These are phyloP conservation scores for Drosophila anomalipes DNA, from an alignment of 2,888 invertebrate genomes.

Conservation along the genomic window DNA sequence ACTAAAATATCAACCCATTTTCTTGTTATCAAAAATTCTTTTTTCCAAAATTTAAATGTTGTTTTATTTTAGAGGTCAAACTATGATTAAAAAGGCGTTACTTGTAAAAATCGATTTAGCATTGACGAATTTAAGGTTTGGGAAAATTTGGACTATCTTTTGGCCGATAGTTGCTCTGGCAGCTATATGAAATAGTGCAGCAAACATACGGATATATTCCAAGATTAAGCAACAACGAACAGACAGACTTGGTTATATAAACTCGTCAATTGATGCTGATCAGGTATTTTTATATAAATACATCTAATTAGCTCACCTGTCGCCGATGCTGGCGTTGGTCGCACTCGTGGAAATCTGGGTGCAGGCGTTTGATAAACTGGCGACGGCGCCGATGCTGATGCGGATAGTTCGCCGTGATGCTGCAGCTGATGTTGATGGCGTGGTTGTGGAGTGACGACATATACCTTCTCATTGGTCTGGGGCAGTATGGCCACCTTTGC, in stretches of 20 bases:
- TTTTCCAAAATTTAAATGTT: not conserved
- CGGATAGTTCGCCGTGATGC: constrained; percentile 39
- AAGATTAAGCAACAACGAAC: not conserved
- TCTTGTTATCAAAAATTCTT: not conserved
- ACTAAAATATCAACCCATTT: not conserved
- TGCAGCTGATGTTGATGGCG: constrained; percentile 45
- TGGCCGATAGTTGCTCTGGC: not conserved
- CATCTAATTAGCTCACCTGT: constrained; percentile 64
- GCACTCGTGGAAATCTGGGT: constrained; percentile 85
- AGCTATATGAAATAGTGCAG: not conserved
- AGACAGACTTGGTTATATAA: not conserved
- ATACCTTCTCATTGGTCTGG: constrained; percentile 92
- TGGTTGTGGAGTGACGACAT: constrained; percentile 92
- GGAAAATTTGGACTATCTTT: not conserved
- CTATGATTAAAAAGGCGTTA: not conserved
- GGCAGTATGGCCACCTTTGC: constrained; percentile 90
- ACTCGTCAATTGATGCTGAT: not conserved
- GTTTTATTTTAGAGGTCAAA: not conserved
- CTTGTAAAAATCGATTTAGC: not conserved
- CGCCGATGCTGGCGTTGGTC: constrained; percentile 86
- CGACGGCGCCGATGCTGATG: constrained; percentile 48
- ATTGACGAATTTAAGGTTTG: not conserved
- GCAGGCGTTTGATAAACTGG: constrained; percentile 65
- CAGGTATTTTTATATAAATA: not conserved
- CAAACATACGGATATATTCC: not conserved